Conservation (phyloP, 2,113 vertebrate genomes). For the Corythornis vintsioides region DNA sequence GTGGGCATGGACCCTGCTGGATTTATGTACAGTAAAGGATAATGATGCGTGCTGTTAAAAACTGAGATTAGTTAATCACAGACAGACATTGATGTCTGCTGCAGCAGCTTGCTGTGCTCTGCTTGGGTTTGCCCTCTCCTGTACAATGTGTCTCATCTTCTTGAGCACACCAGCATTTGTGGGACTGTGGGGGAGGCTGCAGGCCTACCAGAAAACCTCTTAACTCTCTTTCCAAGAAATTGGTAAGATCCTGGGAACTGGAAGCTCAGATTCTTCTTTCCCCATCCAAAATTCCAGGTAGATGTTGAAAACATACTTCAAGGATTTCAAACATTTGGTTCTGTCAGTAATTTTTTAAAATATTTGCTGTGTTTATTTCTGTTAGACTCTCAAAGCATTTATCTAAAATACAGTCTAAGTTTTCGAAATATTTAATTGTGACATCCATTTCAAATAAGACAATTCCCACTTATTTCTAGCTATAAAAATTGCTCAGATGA, state of each 20-base stretch:
- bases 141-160: rapidly evolving
- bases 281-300: background rate
- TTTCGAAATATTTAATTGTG: background rate
- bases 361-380: background rate
- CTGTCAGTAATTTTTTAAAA: background rate
- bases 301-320: background rate
- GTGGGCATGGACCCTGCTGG: background rate
- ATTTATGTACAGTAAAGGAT: background rate
- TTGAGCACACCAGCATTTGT: rapidly evolving
- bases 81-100: background rate
- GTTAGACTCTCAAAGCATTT: background rate
- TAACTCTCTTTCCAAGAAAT: background rate
- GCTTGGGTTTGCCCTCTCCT: background rate
- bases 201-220: background rate
- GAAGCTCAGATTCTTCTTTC: background rate
- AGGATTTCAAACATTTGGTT: background rate
- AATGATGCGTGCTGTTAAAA: background rate
- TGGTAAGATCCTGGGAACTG: background rate
- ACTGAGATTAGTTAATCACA: background rate
- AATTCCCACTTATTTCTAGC: background rate
- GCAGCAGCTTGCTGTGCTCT: background rate
- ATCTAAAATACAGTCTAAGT: background rate
- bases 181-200: background rate
- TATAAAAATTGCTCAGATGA: slow-evolving; percentile 34
- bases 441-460: background rate